phyloP scores from a whole-genome alignment of 2,113 vertebrate species.

The Nyctereutes procyonoides region DNA sequence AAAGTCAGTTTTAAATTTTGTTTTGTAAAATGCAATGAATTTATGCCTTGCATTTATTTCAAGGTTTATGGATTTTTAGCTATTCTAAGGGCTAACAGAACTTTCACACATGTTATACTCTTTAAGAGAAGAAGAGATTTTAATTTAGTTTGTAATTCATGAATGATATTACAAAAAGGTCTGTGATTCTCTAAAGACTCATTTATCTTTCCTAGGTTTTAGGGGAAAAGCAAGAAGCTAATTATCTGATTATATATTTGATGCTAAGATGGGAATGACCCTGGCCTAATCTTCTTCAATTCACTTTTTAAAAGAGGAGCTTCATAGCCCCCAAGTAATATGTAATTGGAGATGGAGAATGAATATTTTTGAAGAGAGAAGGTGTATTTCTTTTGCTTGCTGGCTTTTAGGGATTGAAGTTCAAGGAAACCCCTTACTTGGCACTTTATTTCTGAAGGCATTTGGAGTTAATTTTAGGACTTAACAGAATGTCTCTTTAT shows the following conservation, averaged over 20 bases:
- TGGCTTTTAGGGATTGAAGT: background rate
- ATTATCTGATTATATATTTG: background rate
- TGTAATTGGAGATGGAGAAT: background rate
- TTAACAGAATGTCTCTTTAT: background rate
- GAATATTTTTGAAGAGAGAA: background rate
- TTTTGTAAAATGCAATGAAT: constrained; percentile 18
- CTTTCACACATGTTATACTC: background rate
- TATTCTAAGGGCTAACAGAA: background rate
- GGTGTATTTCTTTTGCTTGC: background rate
- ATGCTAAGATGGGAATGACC: background rate
- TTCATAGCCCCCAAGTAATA: background rate
- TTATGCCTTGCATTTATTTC: background rate
- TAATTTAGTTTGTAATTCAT: background rate
- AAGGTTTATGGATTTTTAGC: background rate
- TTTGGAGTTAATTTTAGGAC: background rate
- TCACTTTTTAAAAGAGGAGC: background rate
- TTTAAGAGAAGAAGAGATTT: background rate
- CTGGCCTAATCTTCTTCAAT: background rate
- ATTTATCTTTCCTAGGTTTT: background rate
- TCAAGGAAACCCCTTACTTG: background rate
- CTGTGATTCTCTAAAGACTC: background rate
- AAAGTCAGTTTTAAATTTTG: constrained; percentile 3
- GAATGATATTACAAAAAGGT: background rate
- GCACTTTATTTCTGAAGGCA: background rate
- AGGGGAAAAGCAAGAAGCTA: background rate